phyloP scores from a whole-genome alignment of 2,113 vertebrate species.

The Cyprichromis sp. region DNA sequence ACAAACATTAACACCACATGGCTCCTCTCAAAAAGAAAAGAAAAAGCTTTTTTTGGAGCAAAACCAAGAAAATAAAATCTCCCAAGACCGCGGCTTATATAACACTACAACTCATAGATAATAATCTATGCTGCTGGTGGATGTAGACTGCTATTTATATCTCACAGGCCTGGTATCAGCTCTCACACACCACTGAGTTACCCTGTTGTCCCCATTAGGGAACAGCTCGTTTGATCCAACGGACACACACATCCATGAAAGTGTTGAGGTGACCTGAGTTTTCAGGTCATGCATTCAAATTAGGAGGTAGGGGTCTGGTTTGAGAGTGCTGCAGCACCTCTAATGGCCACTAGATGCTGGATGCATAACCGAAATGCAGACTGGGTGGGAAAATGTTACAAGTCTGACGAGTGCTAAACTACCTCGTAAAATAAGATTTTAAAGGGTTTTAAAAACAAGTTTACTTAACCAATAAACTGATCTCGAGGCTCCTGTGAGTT shows the following conservation, averaged over 20 bases:
- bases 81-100: neutral
- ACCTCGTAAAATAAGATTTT: neutral
- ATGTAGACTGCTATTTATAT: conserved; percentile 59
- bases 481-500: neutral
- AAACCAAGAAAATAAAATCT: neutral
- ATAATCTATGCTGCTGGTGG: conserved; percentile 35
- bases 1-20: neutral
- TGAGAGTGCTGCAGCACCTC: neutral
- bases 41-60: neutral
- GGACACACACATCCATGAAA: neutral
- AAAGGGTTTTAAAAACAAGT: neutral
- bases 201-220: conserved; percentile 15
- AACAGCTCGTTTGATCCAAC: conserved; percentile 17
- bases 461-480: neutral
- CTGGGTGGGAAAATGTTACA: neutral
- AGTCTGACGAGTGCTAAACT: neutral
- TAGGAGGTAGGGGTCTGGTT: neutral
- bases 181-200: conserved; percentile 49
- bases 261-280: neutral
- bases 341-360: neutral
- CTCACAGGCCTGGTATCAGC: conserved; percentile 49
- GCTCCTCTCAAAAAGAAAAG: neutral
- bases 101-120: neutral
- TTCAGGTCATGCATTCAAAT: conserved; percentile 10
- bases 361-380: neutral